Percentiles rank a stretch among this genome's conserved stretches.
These are phyloP conservation scores for Myotis lucifugus DNA, from an alignment of 2,113 vertebrate species.

Conservation along the genomic window DNA sequence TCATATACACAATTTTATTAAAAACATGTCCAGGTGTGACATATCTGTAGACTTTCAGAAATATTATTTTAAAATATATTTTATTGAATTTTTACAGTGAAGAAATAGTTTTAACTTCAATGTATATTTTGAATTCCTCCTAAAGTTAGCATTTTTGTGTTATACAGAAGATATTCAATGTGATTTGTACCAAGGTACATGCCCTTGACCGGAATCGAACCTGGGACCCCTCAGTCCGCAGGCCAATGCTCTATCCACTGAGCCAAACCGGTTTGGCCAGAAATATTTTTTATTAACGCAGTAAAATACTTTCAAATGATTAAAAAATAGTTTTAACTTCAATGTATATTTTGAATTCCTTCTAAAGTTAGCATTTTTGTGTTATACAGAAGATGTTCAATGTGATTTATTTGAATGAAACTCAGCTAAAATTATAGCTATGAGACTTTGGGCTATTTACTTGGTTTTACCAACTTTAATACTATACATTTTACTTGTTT, in stretches of 20 bases:
- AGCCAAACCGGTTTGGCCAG: no score
- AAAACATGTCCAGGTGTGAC: neutral
- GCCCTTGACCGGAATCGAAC: no score
- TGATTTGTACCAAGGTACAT: no score
- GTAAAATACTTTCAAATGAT: slow-evolving; percentile 14
- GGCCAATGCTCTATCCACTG: no score
- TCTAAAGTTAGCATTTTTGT: neutral
- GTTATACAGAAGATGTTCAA: neutral
- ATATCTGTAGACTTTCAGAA: neutral
- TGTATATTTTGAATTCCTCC: no score
- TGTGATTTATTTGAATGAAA: neutral
- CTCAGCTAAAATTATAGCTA: neutral
- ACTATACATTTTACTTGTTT: neutral
- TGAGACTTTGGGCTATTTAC: neutral
- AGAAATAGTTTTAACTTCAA: no score
- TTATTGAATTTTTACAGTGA: no score
- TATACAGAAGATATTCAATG: no score
- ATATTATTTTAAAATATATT: no score
- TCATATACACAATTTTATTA: slow-evolving; percentile 3
- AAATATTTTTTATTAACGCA: slow-evolving; percentile 35
- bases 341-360: neutral
- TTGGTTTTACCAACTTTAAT: neutral
- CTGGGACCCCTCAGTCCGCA: no score
- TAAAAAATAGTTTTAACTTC: slow-evolving; percentile 43
- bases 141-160: no score